A percentile compares a stretch with the other conserved stretches of the same genome.
Conservation (phyloP, 2,113 vertebrate genomes). For the Channa maculata region DNA sequence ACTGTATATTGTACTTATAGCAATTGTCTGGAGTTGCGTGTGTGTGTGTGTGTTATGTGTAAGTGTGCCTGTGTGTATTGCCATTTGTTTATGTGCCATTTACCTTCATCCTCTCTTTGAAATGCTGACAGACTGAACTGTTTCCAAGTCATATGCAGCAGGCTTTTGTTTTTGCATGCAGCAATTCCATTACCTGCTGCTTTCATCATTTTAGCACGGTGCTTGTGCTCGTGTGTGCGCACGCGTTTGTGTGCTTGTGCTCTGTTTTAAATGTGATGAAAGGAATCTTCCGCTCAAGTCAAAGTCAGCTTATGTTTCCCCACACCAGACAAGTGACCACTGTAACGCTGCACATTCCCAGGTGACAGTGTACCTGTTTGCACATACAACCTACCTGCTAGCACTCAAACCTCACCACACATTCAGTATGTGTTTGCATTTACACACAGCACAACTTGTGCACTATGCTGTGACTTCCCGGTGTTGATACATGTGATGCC, state of each 20-base stretch:
- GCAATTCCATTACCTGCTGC: conserved; percentile 81
- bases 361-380: background rate
- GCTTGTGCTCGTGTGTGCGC: background rate
- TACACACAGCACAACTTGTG: background rate
- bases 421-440: conserved; percentile 14
- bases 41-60: conserved; percentile 13
- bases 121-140: conserved; percentile 78
- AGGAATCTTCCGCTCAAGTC: conserved; percentile 74
- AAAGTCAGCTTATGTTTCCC: conserved; percentile 76
- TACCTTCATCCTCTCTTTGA: conserved; percentile 64
- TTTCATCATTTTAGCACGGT: conserved; percentile 82
- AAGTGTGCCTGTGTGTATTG: conserved; percentile 21
- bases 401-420: conserved; percentile 24
- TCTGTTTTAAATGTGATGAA: conserved; percentile 82
- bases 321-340: conserved; percentile 38
- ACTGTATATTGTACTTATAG: conserved; percentile 1
- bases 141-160: conserved; percentile 75
- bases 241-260: conserved; percentile 30
- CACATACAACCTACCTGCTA: background rate
- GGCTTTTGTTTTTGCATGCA: conserved; percentile 80
- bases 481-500: conserved; percentile 73
- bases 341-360: background rate
- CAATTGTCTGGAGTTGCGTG: background rate
- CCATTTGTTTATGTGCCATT: conserved; percentile 53
- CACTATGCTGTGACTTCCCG: conserved; percentile 56